Percentiles rank a stretch among this genome's conserved stretches.
These are phyloP conservation scores for Drosophila quadrilineata DNA, from an alignment of 1,140 invertebrate genomes.

Conservation along the genomic window DNA sequence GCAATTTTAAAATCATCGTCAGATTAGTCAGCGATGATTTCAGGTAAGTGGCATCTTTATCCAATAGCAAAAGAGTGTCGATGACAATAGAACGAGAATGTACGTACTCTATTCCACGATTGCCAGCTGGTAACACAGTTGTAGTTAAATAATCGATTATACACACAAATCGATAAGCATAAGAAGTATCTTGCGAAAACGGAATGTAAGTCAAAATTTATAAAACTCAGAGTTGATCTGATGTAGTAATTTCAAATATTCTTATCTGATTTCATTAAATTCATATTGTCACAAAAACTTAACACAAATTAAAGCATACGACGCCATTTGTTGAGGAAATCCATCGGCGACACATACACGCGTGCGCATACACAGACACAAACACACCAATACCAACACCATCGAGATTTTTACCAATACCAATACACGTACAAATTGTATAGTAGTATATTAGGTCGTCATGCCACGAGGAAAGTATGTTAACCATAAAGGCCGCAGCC, in stretches of 20 bases:
- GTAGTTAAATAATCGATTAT: constrained; percentile 14
- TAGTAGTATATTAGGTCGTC: constrained; percentile 32
- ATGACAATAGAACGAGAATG: no score
- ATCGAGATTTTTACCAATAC: no score
- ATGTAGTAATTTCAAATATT: no score
- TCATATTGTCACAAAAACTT: constrained; percentile 9
- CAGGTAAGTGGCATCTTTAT: no score
- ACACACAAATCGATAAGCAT: constrained; percentile 15
- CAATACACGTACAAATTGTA: constrained; percentile 10
- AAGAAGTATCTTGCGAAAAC: constrained; percentile 8
- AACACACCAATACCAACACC: neutral
- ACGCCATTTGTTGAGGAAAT: constrained; percentile 27
- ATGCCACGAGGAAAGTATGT: constrained; percentile 89
- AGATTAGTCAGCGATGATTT: no score
- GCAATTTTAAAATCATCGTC: no score
- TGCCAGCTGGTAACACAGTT: constrained; percentile 18
- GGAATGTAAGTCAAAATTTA: neutral
- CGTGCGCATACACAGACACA: constrained; percentile 22
- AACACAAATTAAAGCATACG: neutral
- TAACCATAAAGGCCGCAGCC: constrained; percentile 95
- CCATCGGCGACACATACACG: constrained; percentile 21
- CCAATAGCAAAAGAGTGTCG: no score
- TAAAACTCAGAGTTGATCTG: neutral
- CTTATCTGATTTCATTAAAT: no score
- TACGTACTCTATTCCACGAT: no score